A percentile compares a stretch with the other conserved stretches of the same genome.
Conservation (phyloP, 1,140 invertebrate genomes). For the Neotoxoptera formosana region DNA sequence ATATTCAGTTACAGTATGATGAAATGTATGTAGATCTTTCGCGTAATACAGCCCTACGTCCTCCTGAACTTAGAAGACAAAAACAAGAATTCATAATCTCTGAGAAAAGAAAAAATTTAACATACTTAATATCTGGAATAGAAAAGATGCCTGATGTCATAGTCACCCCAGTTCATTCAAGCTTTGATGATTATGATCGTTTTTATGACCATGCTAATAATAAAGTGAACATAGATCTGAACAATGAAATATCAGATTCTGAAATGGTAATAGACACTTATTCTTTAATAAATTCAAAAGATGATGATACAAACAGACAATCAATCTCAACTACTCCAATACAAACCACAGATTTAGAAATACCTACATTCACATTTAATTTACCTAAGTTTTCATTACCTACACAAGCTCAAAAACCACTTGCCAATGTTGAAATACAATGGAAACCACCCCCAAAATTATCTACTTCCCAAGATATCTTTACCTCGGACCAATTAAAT, state of each 20-base stretch:
- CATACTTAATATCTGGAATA: slow-evolving; percentile 59
- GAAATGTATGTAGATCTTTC: slow-evolving; percentile 55
- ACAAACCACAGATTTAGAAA: background rate
- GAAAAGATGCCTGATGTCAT: slow-evolving; percentile 57
- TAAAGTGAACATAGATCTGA: background rate
- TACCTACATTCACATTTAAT: slow-evolving; percentile 27
- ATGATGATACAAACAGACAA: background rate
- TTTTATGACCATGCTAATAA: slow-evolving; percentile 62
- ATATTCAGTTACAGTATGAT: slow-evolving; percentile 59
- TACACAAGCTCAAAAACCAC: background rate
- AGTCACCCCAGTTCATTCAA: slow-evolving; percentile 63
- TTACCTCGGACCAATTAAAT: background rate
- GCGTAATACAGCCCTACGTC: slow-evolving; percentile 56
- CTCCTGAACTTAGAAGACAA: slow-evolving; percentile 55
- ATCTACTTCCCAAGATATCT: background rate
- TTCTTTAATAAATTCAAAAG: background rate
- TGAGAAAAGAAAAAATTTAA: slow-evolving; percentile 59
- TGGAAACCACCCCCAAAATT: background rate
- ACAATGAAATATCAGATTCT: background rate
- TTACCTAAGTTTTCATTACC: background rate
- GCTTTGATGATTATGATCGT: slow-evolving; percentile 73
- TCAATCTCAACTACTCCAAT: background rate
- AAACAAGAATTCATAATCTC: slow-evolving; percentile 60
- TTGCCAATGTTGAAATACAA: background rate
- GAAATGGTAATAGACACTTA: background rate